Evolutionary conservation across 2,888 invertebrate genomes (phyloP), one percentile per base, ranked within the genome.

Genomic region (Coremacera marginata): DNA sequence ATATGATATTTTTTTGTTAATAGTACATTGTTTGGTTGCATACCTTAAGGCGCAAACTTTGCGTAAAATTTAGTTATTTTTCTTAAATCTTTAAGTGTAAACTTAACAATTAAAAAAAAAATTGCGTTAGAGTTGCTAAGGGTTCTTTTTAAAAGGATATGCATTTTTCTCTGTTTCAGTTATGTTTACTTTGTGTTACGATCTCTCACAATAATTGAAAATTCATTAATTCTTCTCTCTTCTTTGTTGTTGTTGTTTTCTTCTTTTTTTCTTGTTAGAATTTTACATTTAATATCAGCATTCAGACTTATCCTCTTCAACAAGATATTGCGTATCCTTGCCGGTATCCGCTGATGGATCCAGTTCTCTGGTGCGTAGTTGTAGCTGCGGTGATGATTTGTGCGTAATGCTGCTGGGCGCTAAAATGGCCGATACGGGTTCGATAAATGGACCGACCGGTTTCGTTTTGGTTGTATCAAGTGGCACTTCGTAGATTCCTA

Each of bases 271-370:
- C 49, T 51, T 76, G 57, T 62, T 76, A 75, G 65, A 80, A 77
- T 80, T 81, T 79, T 81, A 80, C 78, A 88, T 86, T 87, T 86
- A 87, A 87, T 89, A 90, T 90, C 90, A 90, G 89, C 90, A 90
- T 84, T 90, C 90, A 85, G 90, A 94, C 90, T 94, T 94, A 91
- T 96, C 96, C 91, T 97, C 97, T 89, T 94, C 94, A 82, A 97
- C 97, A 82, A 97, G 92, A 89, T 94, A 94, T 89, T 95, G 95
- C 67, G 97, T 97, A 90, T 97, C 97, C 89, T 95, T 95, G 88
- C 96, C 96, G 76, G 96, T 95, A 89, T 97, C 97, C 77, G 93
- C 92, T 77, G 92, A 90, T 4, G 97, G 97, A 90, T 96, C 96
- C 79, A 97, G 91, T 88, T 95, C 94, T 82, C 93, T 93, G 88